These are phyloP conservation scores for Phylloscopus trochiloides DNA, from an alignment of 2,113 vertebrate species.

Conservation along the genomic window DNA sequence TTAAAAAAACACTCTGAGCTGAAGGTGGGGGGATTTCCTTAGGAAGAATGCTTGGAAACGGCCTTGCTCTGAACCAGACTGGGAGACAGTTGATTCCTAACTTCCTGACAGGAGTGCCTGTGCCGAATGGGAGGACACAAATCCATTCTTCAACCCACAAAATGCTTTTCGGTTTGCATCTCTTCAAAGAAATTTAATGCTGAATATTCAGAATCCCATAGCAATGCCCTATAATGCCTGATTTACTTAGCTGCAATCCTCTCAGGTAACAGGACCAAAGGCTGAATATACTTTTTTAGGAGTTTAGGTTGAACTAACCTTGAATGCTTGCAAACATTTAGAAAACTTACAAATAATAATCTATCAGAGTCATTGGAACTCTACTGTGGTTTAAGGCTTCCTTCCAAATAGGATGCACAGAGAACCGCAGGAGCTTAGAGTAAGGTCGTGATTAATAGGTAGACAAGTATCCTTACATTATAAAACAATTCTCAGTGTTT, in stretches of 20 bases:
- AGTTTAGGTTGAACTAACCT: not conserved
- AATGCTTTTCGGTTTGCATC: not conserved
- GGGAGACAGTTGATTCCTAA: not conserved
- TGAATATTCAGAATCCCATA: not conserved
- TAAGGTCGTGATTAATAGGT: not conserved
- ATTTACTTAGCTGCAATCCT: not conserved
- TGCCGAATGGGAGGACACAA: not conserved
- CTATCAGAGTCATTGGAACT: not conserved
- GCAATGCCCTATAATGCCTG: not conserved
- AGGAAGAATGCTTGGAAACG: not conserved
- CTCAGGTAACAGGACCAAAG: not conserved
- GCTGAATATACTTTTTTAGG: not conserved
- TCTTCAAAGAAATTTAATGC: not conserved
- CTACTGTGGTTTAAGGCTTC: not conserved
- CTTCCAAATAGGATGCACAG: not conserved
- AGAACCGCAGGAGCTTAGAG: not conserved
- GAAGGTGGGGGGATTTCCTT: constrained; percentile 58
- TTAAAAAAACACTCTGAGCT: not conserved
- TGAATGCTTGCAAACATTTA: not conserved
- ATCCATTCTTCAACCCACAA: not conserved
- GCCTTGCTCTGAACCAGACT: not conserved
- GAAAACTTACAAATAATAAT: not conserved
- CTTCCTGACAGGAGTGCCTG: not conserved
- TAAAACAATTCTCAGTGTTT: not conserved
- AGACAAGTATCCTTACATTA: not conserved